phyloP scores from a whole-genome alignment of 2,113 vertebrate genomes.

The Mystacornis crossleyi region DNA sequence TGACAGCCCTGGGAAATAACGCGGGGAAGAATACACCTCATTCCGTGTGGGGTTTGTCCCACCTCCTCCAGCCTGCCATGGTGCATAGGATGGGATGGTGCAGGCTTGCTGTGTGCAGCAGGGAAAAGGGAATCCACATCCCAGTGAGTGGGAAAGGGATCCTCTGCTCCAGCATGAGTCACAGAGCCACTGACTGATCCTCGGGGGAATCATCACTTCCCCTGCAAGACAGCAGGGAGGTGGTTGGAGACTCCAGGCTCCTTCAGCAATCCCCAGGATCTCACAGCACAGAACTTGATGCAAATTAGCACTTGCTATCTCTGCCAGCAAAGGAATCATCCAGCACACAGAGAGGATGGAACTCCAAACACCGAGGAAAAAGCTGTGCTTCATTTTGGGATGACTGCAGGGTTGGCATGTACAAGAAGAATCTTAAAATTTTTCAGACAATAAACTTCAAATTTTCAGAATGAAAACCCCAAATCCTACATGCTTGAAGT shows the following conservation, averaged over 20 bases:
- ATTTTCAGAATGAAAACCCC: background rate
- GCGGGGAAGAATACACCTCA: background rate
- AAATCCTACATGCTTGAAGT: background rate
- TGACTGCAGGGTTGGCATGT: background rate
- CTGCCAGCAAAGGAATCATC: background rate
- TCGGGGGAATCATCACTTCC: background rate
- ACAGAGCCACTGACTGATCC: background rate
- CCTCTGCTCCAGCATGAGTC: conserved; percentile 1
- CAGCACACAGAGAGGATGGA: background rate
- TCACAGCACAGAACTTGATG: background rate
- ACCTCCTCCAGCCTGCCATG: background rate
- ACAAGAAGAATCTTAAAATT: background rate
- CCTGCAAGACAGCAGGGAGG: background rate
- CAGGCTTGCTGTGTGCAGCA: background rate
- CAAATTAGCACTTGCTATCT: background rate
- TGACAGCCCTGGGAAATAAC: background rate
- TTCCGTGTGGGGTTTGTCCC: background rate
- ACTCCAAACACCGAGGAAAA: background rate
- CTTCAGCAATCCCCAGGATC: background rate
- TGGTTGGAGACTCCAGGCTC: background rate
- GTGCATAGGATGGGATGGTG: background rate
- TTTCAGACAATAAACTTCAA: background rate
- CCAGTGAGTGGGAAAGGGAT: background rate
- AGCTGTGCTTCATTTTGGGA: background rate
- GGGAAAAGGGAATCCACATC: background rate